Evolutionary conservation across 2,113 vertebrate genomes (phyloP).

Genomic region (Microtus montanus): DNA sequence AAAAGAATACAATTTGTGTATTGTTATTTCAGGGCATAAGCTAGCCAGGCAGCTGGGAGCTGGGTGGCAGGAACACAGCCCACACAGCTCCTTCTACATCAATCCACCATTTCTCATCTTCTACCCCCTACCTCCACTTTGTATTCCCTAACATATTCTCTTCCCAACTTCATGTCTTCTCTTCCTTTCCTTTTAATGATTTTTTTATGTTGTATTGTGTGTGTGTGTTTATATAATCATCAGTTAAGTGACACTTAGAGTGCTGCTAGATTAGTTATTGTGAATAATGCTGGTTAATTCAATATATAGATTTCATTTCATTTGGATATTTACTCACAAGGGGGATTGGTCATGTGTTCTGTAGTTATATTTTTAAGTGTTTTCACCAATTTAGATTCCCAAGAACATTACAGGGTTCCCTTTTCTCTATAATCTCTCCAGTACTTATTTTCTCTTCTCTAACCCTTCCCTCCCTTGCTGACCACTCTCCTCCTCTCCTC

Average conservation of each 20-base stretch:
- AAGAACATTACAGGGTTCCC: neutral
- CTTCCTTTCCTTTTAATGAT: neutral
- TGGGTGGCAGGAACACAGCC: too few species aligned
- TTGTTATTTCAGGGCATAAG: too few species aligned
- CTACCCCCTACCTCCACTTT: too few species aligned
- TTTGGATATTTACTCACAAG: neutral
- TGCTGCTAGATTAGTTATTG: neutral
- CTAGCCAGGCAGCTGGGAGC: too few species aligned
- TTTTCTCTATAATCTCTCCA: neutral
- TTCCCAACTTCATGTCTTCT: too few species aligned
- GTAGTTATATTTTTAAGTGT: neutral
- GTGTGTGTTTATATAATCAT: neutral
- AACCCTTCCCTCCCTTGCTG: neutral
- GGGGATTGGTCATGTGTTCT: neutral
- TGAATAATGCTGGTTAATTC: neutral
- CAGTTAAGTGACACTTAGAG: neutral
- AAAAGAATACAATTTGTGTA: too few species aligned
- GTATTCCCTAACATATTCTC: neutral
- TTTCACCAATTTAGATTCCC: neutral
- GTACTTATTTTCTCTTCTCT: neutral
- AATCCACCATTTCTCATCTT: neutral
- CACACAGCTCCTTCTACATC: too few species aligned
- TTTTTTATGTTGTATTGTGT: neutral
- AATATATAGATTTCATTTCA: neutral
- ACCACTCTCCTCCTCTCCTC: neutral